Base-by-base conservation (phyloP, 2,113 vertebrate species). In the Oplegnathus fasciatus region DNA sequence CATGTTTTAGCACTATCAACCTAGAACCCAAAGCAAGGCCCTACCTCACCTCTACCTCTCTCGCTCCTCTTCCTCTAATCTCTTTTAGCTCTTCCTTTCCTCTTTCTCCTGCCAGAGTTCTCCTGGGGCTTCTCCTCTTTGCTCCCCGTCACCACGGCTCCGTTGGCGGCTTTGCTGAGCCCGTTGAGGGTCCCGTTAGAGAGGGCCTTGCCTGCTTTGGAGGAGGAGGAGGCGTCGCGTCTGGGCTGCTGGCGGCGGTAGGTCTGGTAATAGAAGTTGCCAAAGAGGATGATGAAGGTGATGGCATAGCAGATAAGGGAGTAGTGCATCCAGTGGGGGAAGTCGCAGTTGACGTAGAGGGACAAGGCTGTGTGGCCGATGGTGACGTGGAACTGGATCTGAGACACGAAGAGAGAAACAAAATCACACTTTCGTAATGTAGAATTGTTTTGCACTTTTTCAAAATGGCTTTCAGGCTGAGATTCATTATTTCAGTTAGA, bases 311-410 rank as follows among this genome's bases (percentile, higher is more conserved):
- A 97, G 82, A 99, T 99, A 37, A 99, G 96, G 81, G 97, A 97
- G 96, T 98, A 99, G 94, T 99, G 98, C 98, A 99, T 99, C 98
- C 98, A 99, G 92, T 98, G 98, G 61, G 98, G 98, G 95, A 99
- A 99, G 77, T 98, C 97, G n/a, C 98, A 99, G 92, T 99, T 97
- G 44, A 97, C 98, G 88, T 99, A 99, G 57, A 99, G 98, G 32
- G 98, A 99, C 88, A 99, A 76, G 5, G 98, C 97, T 3, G 98
- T 99, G 95, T 99, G 98, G 83, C 98, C 98, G 55, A 99, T 98
- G 88, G 98, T 99, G 90, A 99, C 96, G 8, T 99, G 97, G 95
- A 99, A 99, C 94, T 99, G 98, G 87, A 99, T 86, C 98, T 99
- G 95, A 78, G 92, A 86, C 80, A 91, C 54, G 88, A 46, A 91